A percentile compares a stretch with the other conserved stretches of the same genome.
These are phyloP conservation scores for Carcinoscorpius rotundicauda DNA, from an alignment of 1,140 invertebrate species.

Conservation along the genomic window DNA sequence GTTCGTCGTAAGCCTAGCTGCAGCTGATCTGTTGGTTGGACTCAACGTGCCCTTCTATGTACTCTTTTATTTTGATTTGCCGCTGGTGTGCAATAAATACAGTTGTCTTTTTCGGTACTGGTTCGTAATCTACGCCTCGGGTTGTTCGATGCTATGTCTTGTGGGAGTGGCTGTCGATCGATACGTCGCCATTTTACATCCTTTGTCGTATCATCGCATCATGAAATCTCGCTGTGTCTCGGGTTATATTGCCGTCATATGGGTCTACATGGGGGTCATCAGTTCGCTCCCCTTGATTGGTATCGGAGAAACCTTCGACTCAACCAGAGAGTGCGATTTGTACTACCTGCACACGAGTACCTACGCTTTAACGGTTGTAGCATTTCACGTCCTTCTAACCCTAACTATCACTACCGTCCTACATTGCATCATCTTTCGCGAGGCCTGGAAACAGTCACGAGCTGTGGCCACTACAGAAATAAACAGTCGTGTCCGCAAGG, in stretches of 20 bases:
- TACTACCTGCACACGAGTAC: conserved; percentile 17
- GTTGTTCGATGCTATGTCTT: conserved; percentile 21
- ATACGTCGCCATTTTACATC: conserved; percentile 83
- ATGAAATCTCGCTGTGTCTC: conserved; percentile 11
- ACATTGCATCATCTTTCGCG: conserved; percentile 23
- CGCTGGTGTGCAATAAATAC: conserved; percentile 17
- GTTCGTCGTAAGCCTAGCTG: conserved; percentile 59
- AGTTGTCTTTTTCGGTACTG: conserved; percentile 23
- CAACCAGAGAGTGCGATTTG: conserved; percentile 23
- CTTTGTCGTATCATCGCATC: conserved; percentile 39
- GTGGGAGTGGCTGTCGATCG: conserved; percentile 40
- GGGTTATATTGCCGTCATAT: conserved; percentile 15
- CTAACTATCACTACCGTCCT: conserved; percentile 20
- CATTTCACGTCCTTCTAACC: conserved; percentile 18
- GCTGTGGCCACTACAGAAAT: conserved; percentile 17
- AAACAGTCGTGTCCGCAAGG: conserved; percentile 15
- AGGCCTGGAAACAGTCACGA: conserved; percentile 21
- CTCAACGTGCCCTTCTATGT: conserved; percentile 64
- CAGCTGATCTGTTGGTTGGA: conserved; percentile 61
- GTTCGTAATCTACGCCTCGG: conserved; percentile 20
- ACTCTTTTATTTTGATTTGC: conserved; percentile 23
- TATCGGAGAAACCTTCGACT: conserved; percentile 12
- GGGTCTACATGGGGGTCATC: conserved; percentile 21
- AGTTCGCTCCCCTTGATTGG: conserved; percentile 20
- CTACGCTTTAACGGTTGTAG: conserved; percentile 20